Conservation (phyloP, 2,888 invertebrate genomes). For the Ditula angustiorana region DNA sequence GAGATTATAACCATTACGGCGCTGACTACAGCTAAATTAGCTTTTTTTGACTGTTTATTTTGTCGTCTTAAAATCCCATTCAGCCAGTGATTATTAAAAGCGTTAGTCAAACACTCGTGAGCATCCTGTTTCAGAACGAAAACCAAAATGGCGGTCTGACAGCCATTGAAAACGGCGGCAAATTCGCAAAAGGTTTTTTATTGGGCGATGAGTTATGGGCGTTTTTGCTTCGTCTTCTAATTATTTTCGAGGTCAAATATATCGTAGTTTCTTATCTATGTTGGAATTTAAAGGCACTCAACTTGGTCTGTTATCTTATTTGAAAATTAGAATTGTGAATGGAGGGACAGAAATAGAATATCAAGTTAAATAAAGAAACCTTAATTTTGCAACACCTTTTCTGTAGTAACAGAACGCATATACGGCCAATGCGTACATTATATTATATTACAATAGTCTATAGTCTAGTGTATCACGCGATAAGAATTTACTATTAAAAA, state of each 20-base stretch:
- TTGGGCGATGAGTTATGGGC: conserved; percentile 25
- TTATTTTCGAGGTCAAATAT: conserved; percentile 17
- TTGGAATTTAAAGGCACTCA: background rate
- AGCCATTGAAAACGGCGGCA: conserved; percentile 34
- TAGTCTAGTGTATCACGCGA: no score
- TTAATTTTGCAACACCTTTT: no score
- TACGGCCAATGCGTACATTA: no score
- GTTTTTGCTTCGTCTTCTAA: conserved; percentile 16
- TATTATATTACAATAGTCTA: no score
- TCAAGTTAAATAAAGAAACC: no score
- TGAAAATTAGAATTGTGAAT: no score
- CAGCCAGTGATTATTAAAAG: conserved; percentile 31
- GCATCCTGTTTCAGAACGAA: conserved; percentile 36
- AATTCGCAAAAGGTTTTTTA: conserved; percentile 35
- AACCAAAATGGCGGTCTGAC: conserved; percentile 28
- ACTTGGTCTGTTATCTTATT: background rate
- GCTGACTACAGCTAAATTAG: no score
- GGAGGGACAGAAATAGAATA: no score
- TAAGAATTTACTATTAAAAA: no score
- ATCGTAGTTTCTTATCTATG: conserved; percentile 1
- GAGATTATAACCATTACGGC: no score
- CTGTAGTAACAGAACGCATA: no score
- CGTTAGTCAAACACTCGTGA: conserved; percentile 33
- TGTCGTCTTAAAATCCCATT: conserved; percentile 6
- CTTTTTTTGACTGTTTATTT: no score